Evolutionary conservation across 64 coral and sea anemone species (phyloP).

Genomic region (Porites lutea): DNA sequence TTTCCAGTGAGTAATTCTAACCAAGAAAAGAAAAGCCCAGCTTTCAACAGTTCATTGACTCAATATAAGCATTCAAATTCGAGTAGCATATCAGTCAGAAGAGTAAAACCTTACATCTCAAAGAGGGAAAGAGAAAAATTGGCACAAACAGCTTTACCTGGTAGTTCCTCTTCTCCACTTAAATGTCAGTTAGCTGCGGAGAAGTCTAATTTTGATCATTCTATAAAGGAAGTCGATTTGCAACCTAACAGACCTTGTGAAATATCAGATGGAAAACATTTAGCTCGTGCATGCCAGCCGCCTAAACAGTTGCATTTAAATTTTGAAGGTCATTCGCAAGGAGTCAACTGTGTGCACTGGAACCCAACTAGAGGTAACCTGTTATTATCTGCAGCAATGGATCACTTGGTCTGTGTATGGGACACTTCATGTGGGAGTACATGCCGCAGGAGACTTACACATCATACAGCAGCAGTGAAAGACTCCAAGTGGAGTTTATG

Average conservation of each 20-base stretch:
- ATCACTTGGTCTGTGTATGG: conserved; percentile 79
- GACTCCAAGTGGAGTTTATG: conserved; percentile 82
- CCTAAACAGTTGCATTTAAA: conserved; percentile 53
- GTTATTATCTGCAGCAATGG: conserved; percentile 90
- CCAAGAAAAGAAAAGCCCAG: not conserved
- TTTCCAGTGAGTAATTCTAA: not conserved
- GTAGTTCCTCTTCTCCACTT: no score
- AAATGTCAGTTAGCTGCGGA: not conserved
- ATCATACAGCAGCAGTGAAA: conserved; percentile 83
- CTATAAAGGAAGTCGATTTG: not conserved
- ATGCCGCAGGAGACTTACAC: conserved; percentile 52
- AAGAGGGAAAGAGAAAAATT: conserved; percentile 46
- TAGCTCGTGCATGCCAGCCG: conserved; percentile 19
- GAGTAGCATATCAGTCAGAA: not conserved
- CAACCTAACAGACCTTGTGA: not conserved
- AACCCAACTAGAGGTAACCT: conserved; percentile 74
- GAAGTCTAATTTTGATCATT: not conserved
- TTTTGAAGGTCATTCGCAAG: conserved; percentile 64
- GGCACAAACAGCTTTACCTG: not conserved
- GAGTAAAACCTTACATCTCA: conserved; percentile 35
- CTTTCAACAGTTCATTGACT: not conserved
- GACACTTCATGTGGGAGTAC: conserved; percentile 46
- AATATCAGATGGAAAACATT: not conserved
- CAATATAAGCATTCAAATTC: not conserved
- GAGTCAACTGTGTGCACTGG: conserved; percentile 81